Conservation (phyloP, 2,113 vertebrate species). For the Ginglymostoma cirratum region DNA sequence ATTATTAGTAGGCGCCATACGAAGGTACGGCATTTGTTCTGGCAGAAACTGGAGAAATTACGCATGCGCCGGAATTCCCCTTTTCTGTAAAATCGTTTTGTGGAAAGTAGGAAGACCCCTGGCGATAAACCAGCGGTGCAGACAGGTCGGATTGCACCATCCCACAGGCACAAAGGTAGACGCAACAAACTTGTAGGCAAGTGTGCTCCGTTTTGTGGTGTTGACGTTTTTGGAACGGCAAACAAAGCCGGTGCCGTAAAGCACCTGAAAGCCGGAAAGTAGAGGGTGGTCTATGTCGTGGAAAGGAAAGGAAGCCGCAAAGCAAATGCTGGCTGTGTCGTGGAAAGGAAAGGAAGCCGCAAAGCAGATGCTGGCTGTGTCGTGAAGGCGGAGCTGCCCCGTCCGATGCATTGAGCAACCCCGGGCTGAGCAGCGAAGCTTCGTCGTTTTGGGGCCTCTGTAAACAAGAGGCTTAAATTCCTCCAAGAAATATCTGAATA, state of each 20-base stretch:
- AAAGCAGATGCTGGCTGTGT: not conserved
- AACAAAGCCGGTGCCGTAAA: constrained; percentile 22
- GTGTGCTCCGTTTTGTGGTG: not conserved
- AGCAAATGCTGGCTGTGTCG: not conserved
- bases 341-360: too few species aligned
- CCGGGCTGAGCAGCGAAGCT: not conserved
- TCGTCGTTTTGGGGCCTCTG: not conserved
- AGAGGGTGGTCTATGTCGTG: too few species aligned
- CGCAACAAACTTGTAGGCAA: not conserved
- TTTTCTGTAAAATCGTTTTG: not conserved
- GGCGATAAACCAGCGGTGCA: too few species aligned
- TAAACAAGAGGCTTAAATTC: not conserved
- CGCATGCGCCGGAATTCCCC: not conserved
- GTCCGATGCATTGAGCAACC: constrained; percentile 11
- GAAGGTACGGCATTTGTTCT: not conserved
- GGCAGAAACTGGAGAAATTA: not conserved
- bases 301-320: not conserved
- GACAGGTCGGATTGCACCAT: not conserved
- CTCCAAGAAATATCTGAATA: not conserved
- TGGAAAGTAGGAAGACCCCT: not conserved
- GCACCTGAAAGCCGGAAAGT: too few species aligned
- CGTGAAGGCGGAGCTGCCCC: not conserved
- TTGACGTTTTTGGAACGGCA: not conserved
- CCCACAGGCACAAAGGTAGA: not conserved
- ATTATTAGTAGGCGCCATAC: too few species aligned